A percentile compares a stretch with the other conserved stretches of the same genome.
phyloP scores from a whole-genome alignment of 2,888 invertebrate genomes.

The Melipona bicolor region DNA sequence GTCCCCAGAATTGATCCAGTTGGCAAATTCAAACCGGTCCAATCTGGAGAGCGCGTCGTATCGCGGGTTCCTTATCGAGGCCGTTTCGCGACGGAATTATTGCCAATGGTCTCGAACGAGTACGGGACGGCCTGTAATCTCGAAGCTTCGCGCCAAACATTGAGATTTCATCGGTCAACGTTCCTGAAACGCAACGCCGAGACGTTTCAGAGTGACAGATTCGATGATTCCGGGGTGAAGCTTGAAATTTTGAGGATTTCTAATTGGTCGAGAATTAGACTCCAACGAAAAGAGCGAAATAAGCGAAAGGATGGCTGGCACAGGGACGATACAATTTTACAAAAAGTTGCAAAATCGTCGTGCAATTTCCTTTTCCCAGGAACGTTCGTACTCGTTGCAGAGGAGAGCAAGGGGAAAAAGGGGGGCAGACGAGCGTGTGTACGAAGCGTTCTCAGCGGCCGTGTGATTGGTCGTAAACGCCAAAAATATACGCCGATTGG shows the following conservation, averaged over 20 bases:
- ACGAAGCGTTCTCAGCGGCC: constrained; percentile 67
- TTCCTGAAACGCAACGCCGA: neutral
- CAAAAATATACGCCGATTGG: constrained; percentile 83
- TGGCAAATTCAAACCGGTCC: constrained; percentile 48
- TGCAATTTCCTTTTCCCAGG: constrained; percentile 79
- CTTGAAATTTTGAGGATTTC: too few relatives aligned
- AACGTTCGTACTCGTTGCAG: constrained; percentile 52
- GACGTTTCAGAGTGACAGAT: too few relatives aligned
- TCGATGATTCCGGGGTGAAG: too few relatives aligned
- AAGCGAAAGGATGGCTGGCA: neutral
- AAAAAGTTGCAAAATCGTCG: constrained; percentile 73
- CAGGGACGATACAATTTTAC: constrained; percentile 68
- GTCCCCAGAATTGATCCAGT: constrained; percentile 56
- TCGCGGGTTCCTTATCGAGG: constrained; percentile 56
- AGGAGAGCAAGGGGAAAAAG: constrained; percentile 35
- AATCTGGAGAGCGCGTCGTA: constrained; percentile 46
- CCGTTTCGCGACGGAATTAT: constrained; percentile 50
- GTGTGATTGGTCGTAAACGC: constrained; percentile 83
- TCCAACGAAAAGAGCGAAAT: too few relatives aligned
- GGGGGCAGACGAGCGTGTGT: constrained; percentile 31
- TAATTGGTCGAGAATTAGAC: too few relatives aligned
- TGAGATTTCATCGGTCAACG: constrained; percentile 3
- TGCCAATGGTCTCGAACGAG: constrained; percentile 36
- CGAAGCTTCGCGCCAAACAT: neutral
- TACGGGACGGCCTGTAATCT: constrained; percentile 40